Conservation (phyloP, 2,888 invertebrate species). For the Drosophila rellima region DNA sequence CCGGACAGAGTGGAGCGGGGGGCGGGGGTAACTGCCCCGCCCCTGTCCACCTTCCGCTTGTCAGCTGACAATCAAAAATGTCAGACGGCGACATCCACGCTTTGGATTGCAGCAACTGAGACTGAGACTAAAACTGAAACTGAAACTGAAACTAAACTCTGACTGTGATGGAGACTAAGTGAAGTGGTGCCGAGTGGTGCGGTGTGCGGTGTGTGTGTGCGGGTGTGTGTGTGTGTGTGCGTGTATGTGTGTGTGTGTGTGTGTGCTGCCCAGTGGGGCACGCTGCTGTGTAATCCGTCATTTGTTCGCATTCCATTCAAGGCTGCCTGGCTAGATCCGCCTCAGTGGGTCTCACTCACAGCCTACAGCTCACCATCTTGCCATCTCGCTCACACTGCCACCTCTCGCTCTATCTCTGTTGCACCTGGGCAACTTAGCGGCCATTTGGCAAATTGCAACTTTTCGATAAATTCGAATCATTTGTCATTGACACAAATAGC, state of each 20-base stretch:
- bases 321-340: constrained; percentile 75
- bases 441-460: constrained; percentile 77
- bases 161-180: constrained; percentile 8
- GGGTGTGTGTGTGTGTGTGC: too few species aligned
- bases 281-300: constrained; percentile 61
- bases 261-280: constrained; percentile 21
- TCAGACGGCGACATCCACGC: constrained; percentile 60
- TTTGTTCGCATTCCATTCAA: constrained; percentile 80
- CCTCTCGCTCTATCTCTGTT: constrained; percentile 31
- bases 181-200: not conserved
- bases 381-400: constrained; percentile 6
- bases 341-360: constrained; percentile 56
- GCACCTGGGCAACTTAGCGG: constrained; percentile 54
- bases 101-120: constrained; percentile 12
- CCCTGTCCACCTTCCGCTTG: constrained; percentile 33
- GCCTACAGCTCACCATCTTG: constrained; percentile 11
- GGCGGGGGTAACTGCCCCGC: constrained; percentile 2
- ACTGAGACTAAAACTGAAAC: constrained; percentile 21
- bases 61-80: constrained; percentile 78
- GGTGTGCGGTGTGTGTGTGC: not conserved
- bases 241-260: too few species aligned
- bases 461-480: constrained; percentile 81
- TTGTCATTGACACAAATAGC: constrained; percentile 82
- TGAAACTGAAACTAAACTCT: constrained; percentile 21
- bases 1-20: too few species aligned